Percentiles rank a stretch among this genome's conserved stretches.
These are phyloP conservation scores for Benthosema pterotum DNA, from an alignment of 2,797 vertebrate species.

Conservation along the genomic window DNA sequence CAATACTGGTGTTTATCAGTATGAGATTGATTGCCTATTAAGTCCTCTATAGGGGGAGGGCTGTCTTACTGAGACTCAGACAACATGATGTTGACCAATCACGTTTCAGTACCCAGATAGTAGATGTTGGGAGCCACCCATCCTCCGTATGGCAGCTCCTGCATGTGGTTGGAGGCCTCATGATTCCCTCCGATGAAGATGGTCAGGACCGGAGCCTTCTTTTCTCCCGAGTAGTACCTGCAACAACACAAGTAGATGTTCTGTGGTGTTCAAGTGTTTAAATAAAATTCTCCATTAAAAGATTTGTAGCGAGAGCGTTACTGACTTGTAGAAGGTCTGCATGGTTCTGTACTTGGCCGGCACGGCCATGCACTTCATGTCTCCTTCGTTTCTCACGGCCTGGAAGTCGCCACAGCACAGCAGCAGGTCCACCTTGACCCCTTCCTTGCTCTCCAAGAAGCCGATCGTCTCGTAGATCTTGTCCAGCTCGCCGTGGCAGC, in stretches of 20 bases:
- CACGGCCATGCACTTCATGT: slow-evolving; percentile 95
- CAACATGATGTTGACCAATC: neutral
- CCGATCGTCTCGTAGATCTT: slow-evolving; percentile 94
- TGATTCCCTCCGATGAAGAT: slow-evolving; percentile 98
- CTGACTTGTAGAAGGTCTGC: slow-evolving; percentile 96
- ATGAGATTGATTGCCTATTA: too few species aligned
- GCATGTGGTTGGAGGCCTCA: slow-evolving; percentile 95
- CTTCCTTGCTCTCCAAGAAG: slow-evolving; percentile 87
- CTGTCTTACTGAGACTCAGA: too few species aligned
- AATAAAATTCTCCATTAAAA: neutral
- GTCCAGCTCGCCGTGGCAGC: slow-evolving; percentile 96
- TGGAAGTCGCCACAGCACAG: slow-evolving; percentile 98
- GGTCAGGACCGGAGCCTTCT: slow-evolving; percentile 92
- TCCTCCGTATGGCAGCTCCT: slow-evolving; percentile 95
- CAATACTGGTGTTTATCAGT: too few species aligned
- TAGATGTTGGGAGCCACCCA: slow-evolving; percentile 99
- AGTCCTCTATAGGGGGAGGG: too few species aligned
- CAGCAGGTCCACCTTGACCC: slow-evolving; percentile 86
- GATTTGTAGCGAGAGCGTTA: neutral
- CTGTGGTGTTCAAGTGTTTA: too few species aligned
- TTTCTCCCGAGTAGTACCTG: slow-evolving; percentile 98
- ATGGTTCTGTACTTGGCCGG: slow-evolving; percentile 92
- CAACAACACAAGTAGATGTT: slow-evolving; percentile 20
- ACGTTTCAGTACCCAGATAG: slow-evolving; percentile 86
- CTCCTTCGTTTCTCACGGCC: slow-evolving; percentile 93